Conservation (phyloP, 2,888 invertebrate species). For the Heteromyza rotundicornis region DNA sequence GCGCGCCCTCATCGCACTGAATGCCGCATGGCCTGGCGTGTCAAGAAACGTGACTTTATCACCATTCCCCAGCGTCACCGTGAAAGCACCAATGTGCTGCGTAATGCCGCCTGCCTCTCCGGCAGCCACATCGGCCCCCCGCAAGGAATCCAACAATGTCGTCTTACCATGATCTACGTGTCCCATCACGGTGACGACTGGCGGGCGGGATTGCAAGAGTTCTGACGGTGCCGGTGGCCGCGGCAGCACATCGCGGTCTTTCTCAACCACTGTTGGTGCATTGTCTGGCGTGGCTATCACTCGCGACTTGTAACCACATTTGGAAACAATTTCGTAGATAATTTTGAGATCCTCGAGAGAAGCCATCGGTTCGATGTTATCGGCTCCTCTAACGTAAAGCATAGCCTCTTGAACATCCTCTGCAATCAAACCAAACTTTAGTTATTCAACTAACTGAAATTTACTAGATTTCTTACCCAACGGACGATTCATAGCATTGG, state of each 20-base stretch:
- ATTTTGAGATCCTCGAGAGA: constrained; percentile 71
- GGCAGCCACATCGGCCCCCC: constrained; percentile 85
- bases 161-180: constrained; percentile 99
- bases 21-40: constrained; percentile 99
- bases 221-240: constrained; percentile 72
- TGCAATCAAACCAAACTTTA: constrained; percentile 53
- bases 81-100: constrained; percentile 98
- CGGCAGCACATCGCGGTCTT: constrained; percentile 66
- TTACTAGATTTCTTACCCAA: constrained; percentile 65
- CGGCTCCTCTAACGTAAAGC: constrained; percentile 69
- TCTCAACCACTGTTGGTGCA: constrained; percentile 38
- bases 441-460: neutral
- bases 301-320: constrained; percentile 71
- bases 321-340: constrained; percentile 73
- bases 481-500: constrained; percentile 69
- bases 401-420: constrained; percentile 75
- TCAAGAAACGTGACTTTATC: constrained; percentile 92
- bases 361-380: constrained; percentile 65
- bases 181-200: constrained; percentile 98
- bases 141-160: constrained; percentile 86
- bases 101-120: constrained; percentile 98
- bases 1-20: constrained; percentile 88
- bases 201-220: constrained; percentile 77
- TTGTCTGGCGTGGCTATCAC: constrained; percentile 64
- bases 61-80: constrained; percentile 73